Conservation (phyloP, 2,888 invertebrate genomes). For the Melolontha melolontha region DNA sequence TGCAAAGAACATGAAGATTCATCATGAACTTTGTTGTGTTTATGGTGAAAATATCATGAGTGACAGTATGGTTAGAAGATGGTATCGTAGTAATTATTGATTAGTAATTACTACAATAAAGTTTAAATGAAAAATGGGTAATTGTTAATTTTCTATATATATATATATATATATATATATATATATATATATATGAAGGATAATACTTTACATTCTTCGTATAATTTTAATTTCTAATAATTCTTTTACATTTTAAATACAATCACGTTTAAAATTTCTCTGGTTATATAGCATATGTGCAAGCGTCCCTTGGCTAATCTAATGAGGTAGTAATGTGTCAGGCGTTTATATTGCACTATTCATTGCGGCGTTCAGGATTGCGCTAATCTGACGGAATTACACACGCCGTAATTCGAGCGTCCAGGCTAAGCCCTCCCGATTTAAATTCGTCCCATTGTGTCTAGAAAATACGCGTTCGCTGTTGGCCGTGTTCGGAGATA, state of each 20-base stretch:
- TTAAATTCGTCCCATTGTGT: slow-evolving; percentile 59
- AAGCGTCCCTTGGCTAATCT: slow-evolving; percentile 50
- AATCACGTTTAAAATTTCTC: background rate
- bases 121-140: too few relatives aligned
- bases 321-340: slow-evolving; percentile 66
- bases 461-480: slow-evolving; percentile 57
- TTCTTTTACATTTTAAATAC: background rate
- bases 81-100: too few relatives aligned
- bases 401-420: slow-evolving; percentile 62
- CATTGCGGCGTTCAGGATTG: slow-evolving; percentile 63
- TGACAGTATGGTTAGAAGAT: too few relatives aligned
- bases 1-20: too few relatives aligned
- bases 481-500: slow-evolving; percentile 20
- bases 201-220: too few relatives aligned
- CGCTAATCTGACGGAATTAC: slow-evolving; percentile 66
- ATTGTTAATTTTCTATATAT: too few relatives aligned
- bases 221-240: too few relatives aligned
- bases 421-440: slow-evolving; percentile 61
- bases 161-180: too few relatives aligned
- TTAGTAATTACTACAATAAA: too few relatives aligned
- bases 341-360: slow-evolving; percentile 62
- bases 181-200: too few relatives aligned
- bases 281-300: background rate
- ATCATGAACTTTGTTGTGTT: too few relatives aligned
- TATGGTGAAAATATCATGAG: too few relatives aligned